Conservation (phyloP, 30 jellyfish, hydroid and myxozoan genomes). For the Aurelia sp. region DNA sequence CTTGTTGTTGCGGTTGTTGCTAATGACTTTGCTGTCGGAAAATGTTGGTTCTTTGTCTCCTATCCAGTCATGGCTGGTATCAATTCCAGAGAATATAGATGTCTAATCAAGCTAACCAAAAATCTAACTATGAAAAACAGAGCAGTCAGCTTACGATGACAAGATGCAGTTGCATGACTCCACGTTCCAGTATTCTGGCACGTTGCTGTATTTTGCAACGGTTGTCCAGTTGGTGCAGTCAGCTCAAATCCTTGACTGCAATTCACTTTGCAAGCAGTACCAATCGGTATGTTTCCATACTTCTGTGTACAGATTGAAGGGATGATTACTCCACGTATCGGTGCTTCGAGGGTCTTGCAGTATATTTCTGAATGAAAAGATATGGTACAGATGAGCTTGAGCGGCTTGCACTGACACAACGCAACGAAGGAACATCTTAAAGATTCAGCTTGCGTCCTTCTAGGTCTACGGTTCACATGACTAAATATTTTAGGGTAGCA, state of each 20-base stretch:
- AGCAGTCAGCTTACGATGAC: slow-evolving; percentile 78
- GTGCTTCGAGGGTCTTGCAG: slow-evolving; percentile 83
- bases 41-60: too few relatives aligned
- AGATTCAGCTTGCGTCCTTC: too few relatives aligned
- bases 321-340: slow-evolving; percentile 70
- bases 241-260: slow-evolving; percentile 91
- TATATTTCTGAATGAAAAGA: slow-evolving; percentile 66
- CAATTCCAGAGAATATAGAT: too few relatives aligned
- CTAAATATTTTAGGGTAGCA: too few relatives aligned
- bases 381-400: neutral
- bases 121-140: too few relatives aligned
- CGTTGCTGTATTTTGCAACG: slow-evolving; percentile 46
- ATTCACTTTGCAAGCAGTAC: slow-evolving; percentile 73
- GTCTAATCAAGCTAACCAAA: too few relatives aligned
- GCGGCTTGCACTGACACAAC: too few relatives aligned
- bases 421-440: neutral
- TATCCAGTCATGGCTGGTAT: too few relatives aligned
- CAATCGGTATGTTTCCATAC: slow-evolving; percentile 81
- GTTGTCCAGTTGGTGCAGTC: slow-evolving; percentile 23
- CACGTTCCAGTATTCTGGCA: slow-evolving; percentile 90
- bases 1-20: too few relatives aligned
- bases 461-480: too few relatives aligned
- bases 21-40: too few relatives aligned
- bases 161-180: slow-evolving; percentile 80
- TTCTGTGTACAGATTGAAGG: slow-evolving; percentile 82